Conservation (phyloP, 2,888 invertebrate species). For the Ceramica pisi region DNA sequence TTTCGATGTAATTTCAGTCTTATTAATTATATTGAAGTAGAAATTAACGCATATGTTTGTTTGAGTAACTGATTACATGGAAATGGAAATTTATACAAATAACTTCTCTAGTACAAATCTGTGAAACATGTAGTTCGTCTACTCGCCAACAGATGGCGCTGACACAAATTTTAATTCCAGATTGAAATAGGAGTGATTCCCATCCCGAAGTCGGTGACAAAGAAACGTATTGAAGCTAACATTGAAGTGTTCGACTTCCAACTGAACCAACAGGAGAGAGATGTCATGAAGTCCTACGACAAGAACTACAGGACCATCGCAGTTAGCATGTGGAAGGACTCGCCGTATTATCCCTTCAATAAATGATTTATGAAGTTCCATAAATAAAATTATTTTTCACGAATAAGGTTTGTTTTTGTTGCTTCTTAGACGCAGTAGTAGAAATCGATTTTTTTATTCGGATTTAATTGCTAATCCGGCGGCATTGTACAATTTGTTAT, state of each 20-base stretch:
- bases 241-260: slow-evolving; percentile 81
- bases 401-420: background rate
- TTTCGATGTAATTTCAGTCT: too few species aligned
- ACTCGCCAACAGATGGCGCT: slow-evolving; percentile 34
- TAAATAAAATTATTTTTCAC: slow-evolving; percentile 2
- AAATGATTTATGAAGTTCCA: slow-evolving; percentile 7
- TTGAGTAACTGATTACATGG: too few species aligned
- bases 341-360: slow-evolving; percentile 76
- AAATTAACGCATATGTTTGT: too few species aligned
- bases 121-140: background rate
- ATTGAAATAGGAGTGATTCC: slow-evolving; percentile 82
- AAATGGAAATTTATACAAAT: too few species aligned
- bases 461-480: too few species aligned
- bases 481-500: too few species aligned
- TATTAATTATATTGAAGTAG: too few species aligned
- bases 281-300: slow-evolving; percentile 74
- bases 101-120: too few species aligned
- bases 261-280: slow-evolving; percentile 73
- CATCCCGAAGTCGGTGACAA: slow-evolving; percentile 81
- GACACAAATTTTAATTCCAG: slow-evolving; percentile 66
- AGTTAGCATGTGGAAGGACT: slow-evolving; percentile 70
- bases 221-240: slow-evolving; percentile 76
- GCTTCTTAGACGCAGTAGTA: too few species aligned
- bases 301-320: slow-evolving; percentile 74
- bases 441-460: too few species aligned